Conservation (phyloP, 2,888 invertebrate genomes). For the Drosophila borealis region DNA sequence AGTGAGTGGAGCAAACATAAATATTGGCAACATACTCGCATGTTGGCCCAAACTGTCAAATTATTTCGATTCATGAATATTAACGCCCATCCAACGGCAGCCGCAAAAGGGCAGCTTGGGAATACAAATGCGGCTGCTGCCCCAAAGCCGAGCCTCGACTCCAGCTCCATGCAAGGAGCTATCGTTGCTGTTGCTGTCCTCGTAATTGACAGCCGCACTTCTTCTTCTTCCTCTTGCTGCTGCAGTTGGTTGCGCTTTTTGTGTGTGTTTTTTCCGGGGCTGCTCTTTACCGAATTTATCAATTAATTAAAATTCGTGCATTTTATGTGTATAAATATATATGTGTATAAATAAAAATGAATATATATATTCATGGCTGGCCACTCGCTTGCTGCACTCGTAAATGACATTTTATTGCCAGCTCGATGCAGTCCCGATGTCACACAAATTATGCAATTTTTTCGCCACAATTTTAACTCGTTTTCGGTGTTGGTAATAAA, state of each 20-base stretch:
- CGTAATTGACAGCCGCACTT: conserved; percentile 79
- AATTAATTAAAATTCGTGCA: conserved; percentile 82
- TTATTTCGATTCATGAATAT: conserved; percentile 81
- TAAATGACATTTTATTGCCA: conserved; percentile 77
- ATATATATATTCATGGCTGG: conserved; percentile 41
- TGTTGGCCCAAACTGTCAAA: conserved; percentile 81
- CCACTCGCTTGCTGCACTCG: conserved; percentile 47
- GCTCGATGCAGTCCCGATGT: conserved; percentile 60
- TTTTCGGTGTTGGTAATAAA: conserved; percentile 80
- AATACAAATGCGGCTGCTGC: conserved; percentile 33
- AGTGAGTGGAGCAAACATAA: conserved; percentile 61
- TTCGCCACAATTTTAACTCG: conserved; percentile 79
- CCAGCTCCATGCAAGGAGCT: conserved; percentile 49
- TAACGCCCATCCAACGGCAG: conserved; percentile 72
- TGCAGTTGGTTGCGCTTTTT: conserved; percentile 18
- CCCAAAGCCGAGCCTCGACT: conserved; percentile 4
- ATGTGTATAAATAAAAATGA: conserved; percentile 35
- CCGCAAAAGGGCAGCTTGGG: conserved; percentile 39
- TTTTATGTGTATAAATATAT: conserved; percentile 63
- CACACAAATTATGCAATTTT: conserved; percentile 81
- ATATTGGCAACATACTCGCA: conserved; percentile 79
- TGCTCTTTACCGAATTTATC: conserved; percentile 80
- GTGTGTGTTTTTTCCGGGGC: conserved; percentile 17
- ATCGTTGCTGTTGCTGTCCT: conserved; percentile 53
- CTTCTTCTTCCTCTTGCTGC: conserved; percentile 19